Evolutionary conservation across 2,113 vertebrate species (phyloP).

Genomic region (Anhinga anhinga): DNA sequence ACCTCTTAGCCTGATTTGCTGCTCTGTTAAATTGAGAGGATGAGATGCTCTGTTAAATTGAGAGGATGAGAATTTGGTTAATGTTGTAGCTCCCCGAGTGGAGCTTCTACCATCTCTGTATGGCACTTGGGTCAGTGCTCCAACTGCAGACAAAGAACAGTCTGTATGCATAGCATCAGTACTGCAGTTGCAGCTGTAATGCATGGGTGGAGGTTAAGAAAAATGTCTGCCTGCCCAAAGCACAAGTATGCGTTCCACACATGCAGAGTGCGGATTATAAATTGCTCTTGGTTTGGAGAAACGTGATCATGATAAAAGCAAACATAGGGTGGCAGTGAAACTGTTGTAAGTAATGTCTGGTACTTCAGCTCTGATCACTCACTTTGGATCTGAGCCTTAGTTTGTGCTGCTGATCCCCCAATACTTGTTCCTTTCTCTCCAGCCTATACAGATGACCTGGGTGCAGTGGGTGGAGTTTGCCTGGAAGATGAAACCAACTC

Average conservation of each 20-base stretch:
- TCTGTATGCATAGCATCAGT: accelerated
- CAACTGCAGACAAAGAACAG: not conserved
- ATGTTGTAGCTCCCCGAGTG: not conserved
- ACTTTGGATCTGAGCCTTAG: not conserved
- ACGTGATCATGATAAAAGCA: not conserved
- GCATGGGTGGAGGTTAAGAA: not conserved
- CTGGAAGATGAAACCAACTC: conserved; percentile 89
- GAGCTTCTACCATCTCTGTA: not conserved
- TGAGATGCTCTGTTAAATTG: too few relatives aligned
- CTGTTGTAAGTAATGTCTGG: not conserved
- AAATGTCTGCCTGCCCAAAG: not conserved
- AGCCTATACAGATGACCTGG: conserved; percentile 94
- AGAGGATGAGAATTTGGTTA: not conserved
- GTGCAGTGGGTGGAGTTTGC: conserved; percentile 87
- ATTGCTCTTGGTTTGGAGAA: not conserved
- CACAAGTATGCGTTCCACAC: not conserved
- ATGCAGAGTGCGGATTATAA: not conserved
- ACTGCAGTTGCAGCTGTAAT: not conserved
- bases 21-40: not conserved
- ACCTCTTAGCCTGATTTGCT: not conserved
- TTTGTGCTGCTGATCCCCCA: not conserved
- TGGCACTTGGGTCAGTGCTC: not conserved
- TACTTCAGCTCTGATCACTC: not conserved
- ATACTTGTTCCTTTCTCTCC: not conserved
- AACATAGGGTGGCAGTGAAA: not conserved